These are phyloP conservation scores for Dreissena rostriformis DNA, from an alignment of 1,140 invertebrate species.

Conservation along the genomic window DNA sequence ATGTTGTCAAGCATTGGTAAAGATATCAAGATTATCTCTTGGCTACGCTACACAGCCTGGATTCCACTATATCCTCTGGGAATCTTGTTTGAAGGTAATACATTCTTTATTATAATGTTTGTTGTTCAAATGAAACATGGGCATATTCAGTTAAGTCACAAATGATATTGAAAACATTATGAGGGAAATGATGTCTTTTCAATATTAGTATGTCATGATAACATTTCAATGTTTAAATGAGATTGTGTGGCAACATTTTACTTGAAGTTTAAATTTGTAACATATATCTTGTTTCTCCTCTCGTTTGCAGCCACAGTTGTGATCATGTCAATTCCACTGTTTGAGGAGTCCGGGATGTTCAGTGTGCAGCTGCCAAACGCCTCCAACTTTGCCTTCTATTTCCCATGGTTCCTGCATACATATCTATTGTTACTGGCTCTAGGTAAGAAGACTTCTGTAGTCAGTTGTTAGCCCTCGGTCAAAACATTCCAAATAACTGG, in stretches of 20 bases:
- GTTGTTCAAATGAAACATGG: too few relatives aligned
- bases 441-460: slow-evolving; percentile 71
- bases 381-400: slow-evolving; percentile 93
- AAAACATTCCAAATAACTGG: neutral
- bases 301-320: slow-evolving; percentile 82
- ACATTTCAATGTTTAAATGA: too few relatives aligned
- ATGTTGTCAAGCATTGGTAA: slow-evolving; percentile 90
- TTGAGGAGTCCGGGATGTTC: slow-evolving; percentile 92
- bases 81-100: slow-evolving; percentile 91
- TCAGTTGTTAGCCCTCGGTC: neutral
- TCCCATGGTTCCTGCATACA: slow-evolving; percentile 89
- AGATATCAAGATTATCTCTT: slow-evolving; percentile 90
- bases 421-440: slow-evolving; percentile 91
- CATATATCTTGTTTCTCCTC: slow-evolving; percentile 36
- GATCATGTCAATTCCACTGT: slow-evolving; percentile 89
- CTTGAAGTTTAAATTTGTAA: too few relatives aligned
- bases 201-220: too few relatives aligned
- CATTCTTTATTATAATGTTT: slow-evolving; percentile 59
- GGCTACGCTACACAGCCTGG: slow-evolving; percentile 96
- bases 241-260: too few relatives aligned
- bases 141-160: too few relatives aligned
- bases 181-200: too few relatives aligned
- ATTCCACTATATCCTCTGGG: slow-evolving; percentile 95
- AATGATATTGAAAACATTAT: too few relatives aligned
- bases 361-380: slow-evolving; percentile 90